phyloP scores from a whole-genome alignment of 2,797 vertebrate species.

The Smutsia gigantea region DNA sequence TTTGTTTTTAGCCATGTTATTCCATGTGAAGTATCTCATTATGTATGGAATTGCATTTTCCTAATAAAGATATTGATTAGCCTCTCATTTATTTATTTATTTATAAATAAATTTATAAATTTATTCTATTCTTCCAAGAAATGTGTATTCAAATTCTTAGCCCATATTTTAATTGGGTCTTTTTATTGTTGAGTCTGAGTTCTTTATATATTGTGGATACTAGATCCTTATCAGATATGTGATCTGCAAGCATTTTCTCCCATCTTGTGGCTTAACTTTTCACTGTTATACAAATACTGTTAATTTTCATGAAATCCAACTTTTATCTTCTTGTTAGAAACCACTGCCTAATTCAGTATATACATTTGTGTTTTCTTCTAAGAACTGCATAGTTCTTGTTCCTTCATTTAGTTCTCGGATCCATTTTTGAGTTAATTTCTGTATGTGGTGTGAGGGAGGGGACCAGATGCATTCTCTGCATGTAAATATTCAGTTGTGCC shows the following conservation, averaged over 20 bases:
- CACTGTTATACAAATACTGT: not conserved
- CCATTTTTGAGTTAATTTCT: not conserved
- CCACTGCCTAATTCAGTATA: not conserved
- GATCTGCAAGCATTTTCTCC: not conserved
- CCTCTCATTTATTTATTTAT: no score
- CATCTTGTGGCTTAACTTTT: not conserved
- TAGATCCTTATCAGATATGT: not conserved
- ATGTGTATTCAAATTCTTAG: not conserved
- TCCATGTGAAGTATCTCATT: not conserved
- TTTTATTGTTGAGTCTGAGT: not conserved
- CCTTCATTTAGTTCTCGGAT: not conserved
- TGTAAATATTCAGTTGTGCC: not conserved
- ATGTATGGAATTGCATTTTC: not conserved
- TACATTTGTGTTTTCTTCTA: not conserved
- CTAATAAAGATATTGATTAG: not conserved
- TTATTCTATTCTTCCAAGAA: not conserved
- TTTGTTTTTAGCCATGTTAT: not conserved
- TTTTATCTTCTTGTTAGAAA: not conserved
- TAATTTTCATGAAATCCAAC: not conserved
- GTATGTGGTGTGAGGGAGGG: not conserved
- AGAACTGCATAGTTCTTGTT: not conserved
- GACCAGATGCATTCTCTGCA: not conserved
- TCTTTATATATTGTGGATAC: not conserved
- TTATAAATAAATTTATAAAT: no score
- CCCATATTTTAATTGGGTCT: not conserved